Evolutionary conservation across 2,113 vertebrate genomes (phyloP).

Genomic region (Emberiza fucata): DNA sequence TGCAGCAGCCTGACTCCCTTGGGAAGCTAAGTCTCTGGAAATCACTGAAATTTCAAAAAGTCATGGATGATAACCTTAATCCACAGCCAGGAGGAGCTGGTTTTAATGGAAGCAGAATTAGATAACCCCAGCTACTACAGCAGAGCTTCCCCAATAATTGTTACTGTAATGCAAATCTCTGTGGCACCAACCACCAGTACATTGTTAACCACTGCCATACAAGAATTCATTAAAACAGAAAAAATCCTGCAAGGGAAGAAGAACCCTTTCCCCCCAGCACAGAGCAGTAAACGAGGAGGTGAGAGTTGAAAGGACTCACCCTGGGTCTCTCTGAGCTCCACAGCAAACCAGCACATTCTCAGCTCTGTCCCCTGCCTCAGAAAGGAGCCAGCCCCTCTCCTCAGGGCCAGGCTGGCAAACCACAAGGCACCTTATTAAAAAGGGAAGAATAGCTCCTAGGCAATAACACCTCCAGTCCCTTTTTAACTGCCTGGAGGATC

Average conservation of each 20-base stretch:
- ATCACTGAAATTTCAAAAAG: background rate
- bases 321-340: background rate
- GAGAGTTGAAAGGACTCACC: background rate
- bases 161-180: background rate
- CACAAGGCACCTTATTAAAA: background rate
- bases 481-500: background rate
- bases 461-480: background rate
- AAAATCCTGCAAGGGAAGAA: background rate
- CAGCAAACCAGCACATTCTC: background rate
- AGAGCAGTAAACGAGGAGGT: background rate
- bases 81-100: background rate
- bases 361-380: background rate
- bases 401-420: background rate
- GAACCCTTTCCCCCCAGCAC: background rate
- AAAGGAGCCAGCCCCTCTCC: background rate
- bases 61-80: background rate
- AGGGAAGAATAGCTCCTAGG: background rate
- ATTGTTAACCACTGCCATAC: background rate
- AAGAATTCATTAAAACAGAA: background rate
- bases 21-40: background rate
- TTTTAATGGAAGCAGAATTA: background rate
- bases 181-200: background rate
- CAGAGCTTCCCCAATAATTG: background rate
- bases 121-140: background rate
- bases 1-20: background rate